Percentiles rank a stretch among this genome's conserved stretches.
Conservation (phyloP, 2,888 invertebrate genomes). For the Ptilodon capucinus region DNA sequence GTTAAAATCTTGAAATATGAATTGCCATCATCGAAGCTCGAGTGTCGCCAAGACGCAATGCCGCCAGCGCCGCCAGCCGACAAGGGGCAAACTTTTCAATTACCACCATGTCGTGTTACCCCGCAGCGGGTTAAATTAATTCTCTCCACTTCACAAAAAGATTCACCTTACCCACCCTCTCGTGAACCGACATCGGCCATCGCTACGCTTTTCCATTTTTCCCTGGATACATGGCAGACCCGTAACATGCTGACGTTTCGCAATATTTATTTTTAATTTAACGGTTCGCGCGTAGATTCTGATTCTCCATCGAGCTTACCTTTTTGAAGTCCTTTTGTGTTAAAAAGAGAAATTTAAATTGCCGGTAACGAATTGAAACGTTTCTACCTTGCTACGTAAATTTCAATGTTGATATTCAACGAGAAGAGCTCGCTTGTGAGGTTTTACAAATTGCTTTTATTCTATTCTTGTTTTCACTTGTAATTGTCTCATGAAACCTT, state of each 20-base stretch:
- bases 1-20: too few species aligned
- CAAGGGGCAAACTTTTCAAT: slow-evolving; percentile 83
- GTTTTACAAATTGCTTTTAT: not conserved
- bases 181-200: slow-evolving; percentile 66
- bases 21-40: slow-evolving; percentile 43
- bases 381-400: slow-evolving; percentile 31
- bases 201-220: slow-evolving; percentile 62
- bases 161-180: slow-evolving; percentile 74
- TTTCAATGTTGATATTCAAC: slow-evolving; percentile 27
- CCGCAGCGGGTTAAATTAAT: slow-evolving; percentile 84
- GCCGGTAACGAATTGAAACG: slow-evolving; percentile 53
- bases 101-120: slow-evolving; percentile 81
- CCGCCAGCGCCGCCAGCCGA: slow-evolving; percentile 60
- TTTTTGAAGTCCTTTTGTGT: slow-evolving; percentile 69
- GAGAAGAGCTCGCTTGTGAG: not conserved
- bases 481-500: not conserved
- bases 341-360: slow-evolving; percentile 56
- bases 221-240: slow-evolving; percentile 56
- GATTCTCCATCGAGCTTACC: slow-evolving; percentile 66
- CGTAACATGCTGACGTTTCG: slow-evolving; percentile 81
- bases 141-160: slow-evolving; percentile 82
- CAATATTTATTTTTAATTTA: slow-evolving; percentile 83
- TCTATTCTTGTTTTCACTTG: not conserved
- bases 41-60: slow-evolving; percentile 57
- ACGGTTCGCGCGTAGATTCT: slow-evolving; percentile 73